A percentile compares a stretch with the other conserved stretches of the same genome.
Evolutionary conservation across 2,888 invertebrate species (phyloP).

Genomic region (Ligdia adustata): DNA sequence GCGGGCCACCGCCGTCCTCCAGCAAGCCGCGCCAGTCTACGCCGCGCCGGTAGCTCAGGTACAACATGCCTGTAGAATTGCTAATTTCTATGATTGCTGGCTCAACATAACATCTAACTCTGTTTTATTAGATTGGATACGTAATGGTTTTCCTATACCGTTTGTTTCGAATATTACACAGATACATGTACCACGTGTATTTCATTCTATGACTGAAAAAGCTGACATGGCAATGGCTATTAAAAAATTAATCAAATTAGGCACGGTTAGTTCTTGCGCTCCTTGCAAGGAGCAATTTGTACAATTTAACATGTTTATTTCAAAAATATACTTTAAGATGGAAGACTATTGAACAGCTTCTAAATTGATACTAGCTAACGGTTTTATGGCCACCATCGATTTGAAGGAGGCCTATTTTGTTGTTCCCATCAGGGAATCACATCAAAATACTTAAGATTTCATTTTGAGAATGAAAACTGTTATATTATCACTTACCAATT

Average conservation of each 20-base stretch:
- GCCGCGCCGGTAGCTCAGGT: neutral
- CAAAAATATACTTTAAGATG: constrained; percentile 9
- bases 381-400: constrained; percentile 3
- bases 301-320: constrained; percentile 9
- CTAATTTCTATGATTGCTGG: neutral
- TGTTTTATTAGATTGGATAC: neutral
- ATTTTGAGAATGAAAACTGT: neutral
- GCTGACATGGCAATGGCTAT: neutral
- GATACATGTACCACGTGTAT: neutral
- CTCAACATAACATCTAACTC: neutral
- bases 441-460: constrained; percentile 7
- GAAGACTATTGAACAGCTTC: constrained; percentile 8
- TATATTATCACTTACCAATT: neutral
- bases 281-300: neutral
- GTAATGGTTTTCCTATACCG: neutral
- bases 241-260: neutral
- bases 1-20: too few relatives aligned
- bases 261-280: neutral
- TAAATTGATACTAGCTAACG: neutral
- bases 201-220: neutral
- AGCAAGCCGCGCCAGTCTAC: too few relatives aligned
- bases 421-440: neutral
- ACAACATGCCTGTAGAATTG: neutral
- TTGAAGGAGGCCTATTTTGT: constrained; percentile 12
- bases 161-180: neutral